Conservation (phyloP, 1,140 invertebrate genomes). For the Drosophila novamexicana region DNA sequence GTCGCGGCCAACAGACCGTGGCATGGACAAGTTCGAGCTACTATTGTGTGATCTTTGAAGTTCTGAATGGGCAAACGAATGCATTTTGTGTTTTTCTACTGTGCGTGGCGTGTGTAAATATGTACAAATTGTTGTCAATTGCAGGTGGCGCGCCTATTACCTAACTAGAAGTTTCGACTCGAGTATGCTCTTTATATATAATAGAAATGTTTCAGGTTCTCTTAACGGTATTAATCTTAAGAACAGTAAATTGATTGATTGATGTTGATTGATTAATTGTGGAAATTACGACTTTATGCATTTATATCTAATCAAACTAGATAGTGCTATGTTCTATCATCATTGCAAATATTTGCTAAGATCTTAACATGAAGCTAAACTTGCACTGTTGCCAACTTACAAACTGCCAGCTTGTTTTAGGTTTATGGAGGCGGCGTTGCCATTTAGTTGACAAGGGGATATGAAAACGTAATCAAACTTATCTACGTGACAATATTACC, state of each 20-base stretch:
- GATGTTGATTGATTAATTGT: too few relatives aligned
- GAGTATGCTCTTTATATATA: not conserved
- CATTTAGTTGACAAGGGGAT: too few relatives aligned
- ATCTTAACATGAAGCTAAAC: too few relatives aligned
- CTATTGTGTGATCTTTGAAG: constrained; percentile 36
- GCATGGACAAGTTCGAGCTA: constrained; percentile 46
- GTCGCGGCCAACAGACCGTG: constrained; percentile 46
- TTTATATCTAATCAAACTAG: too few relatives aligned
- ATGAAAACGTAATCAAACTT: too few relatives aligned
- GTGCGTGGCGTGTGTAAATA: not conserved
- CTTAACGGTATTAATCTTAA: not conserved
- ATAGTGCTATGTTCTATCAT: too few relatives aligned
- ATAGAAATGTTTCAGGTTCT: not conserved
- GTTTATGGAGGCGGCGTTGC: too few relatives aligned
- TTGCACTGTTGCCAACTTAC: too few relatives aligned
- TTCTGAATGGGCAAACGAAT: constrained; percentile 13
- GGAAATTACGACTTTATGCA: too few relatives aligned
- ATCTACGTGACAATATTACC: not conserved
- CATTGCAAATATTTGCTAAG: too few relatives aligned
- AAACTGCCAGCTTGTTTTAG: too few relatives aligned
- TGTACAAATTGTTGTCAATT: constrained; percentile 27
- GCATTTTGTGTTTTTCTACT: constrained; percentile 9
- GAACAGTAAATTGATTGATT: too few relatives aligned
- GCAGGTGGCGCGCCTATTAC: constrained; percentile 13
- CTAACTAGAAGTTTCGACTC: not conserved